phyloP scores from a whole-genome alignment of 2,113 vertebrate species.

The human region DNA sequence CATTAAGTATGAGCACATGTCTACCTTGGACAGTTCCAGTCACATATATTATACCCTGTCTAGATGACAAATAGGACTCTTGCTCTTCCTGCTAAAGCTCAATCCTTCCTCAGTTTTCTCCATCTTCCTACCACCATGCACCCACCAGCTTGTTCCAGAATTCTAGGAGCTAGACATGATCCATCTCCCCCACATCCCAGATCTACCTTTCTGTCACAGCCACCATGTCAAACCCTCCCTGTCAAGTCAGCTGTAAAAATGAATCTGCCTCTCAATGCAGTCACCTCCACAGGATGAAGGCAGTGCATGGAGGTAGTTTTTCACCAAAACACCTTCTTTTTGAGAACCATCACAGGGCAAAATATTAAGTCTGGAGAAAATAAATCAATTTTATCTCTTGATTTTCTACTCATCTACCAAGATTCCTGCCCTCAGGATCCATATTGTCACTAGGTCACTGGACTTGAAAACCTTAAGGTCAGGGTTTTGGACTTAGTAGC shows the following conservation, averaged over 20 bases:
- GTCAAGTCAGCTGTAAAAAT: background rate
- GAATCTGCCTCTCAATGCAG: background rate
- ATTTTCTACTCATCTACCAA: background rate
- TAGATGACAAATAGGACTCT: background rate
- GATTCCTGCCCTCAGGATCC: background rate
- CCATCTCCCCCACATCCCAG: background rate
- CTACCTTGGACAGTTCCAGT: background rate
- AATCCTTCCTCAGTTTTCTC: background rate
- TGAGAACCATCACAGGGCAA: background rate
- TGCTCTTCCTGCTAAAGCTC: background rate
- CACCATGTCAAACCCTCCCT: background rate
- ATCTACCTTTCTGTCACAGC: background rate
- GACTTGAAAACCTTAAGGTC: background rate
- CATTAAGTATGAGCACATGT: background rate
- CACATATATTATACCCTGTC: fast-evolving
- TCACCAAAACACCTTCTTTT: background rate
- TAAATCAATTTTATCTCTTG: background rate
- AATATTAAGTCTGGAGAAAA: background rate
- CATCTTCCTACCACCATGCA: fast-evolving
- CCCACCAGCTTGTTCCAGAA: background rate
- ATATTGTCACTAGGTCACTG: background rate
- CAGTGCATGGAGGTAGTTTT: background rate
- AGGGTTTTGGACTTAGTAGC: background rate
- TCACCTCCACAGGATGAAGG: background rate
- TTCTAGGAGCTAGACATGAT: background rate